Base-by-base conservation (phyloP, 2,113 vertebrate genomes). In the Callocephalon fimbriatum region DNA sequence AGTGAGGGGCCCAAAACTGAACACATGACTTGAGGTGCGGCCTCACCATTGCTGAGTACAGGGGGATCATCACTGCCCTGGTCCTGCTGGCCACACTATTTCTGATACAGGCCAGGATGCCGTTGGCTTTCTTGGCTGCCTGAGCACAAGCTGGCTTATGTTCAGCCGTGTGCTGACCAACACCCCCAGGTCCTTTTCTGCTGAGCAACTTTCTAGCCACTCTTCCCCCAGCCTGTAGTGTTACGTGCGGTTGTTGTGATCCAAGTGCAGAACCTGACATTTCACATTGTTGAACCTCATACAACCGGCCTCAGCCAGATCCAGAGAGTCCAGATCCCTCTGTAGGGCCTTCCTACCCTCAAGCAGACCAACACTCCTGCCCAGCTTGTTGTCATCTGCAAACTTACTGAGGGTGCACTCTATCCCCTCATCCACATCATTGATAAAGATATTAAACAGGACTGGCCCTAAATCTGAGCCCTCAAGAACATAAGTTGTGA, bases 391-490 rank as follows among this genome's bases (percentile, higher is more conserved):
- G 3, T 19, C 12, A 35, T 1, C 44, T 75, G 32, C 5, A 17
- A n/a, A 3, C 0, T 50, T 25, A 14, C 27, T 18, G 29, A 51
- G 19, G 47, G 0, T 20, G 19, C 27, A 25, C 16, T 19, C 1
- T 0, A 4, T 31, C 5, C 6, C 6, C 4, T 56, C 1, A 1
- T 63, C 27, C 19, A 50, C 3, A 63, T 2, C 16, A 16, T 2
- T 40, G 61, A 80, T 11, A 0, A 70, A 40, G 20, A 2, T 32
- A 25, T 51, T 18, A 76, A 62, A 38, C 5, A 59, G 44, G 17
- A 25, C 11, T 9, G 10, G 7, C 0, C 23, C 29, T 17, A 71
- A 0, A 4, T 31, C 13, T 15, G 23, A 89, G 1, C 32, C 35
- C 0, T 2, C 5, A 9, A 10, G 14, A 40, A 2, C 27, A 20